Evolutionary conservation across 2,797 vertebrate species (phyloP), one percentile per base, ranked within the genome.

Genomic region (Diceros bicornis): DNA sequence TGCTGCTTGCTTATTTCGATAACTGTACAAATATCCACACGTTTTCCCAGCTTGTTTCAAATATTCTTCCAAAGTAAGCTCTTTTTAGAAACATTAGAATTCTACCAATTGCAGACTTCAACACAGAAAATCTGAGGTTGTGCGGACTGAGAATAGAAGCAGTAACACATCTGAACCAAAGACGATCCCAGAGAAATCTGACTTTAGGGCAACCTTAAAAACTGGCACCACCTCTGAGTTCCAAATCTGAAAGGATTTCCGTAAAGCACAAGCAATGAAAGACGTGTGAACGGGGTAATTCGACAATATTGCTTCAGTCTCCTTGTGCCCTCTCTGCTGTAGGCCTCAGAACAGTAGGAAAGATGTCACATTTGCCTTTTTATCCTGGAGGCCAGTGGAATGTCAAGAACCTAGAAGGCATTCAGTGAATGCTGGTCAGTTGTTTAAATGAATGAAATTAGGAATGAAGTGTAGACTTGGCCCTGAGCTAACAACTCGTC

Each of bases 1-100:
- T 87, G 16, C 17, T 95, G 61, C 61, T 57, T 50, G 32, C 25
- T 83, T 92, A 21, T 95, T 94, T 96, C 83, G 95, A 91, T 86
- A 89, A 89, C 59, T 27, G 3, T 41, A 34, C 12, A 72, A 57
- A 94, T 68, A 75, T 23, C 79, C 72, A 59, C 7, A 32, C 29
- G 3, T 59, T 83, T 89, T 57, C 69, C 55, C 29, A 75, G 44
- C 78, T 82, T 85, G 25, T 95, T 72, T 85, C 52, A 86, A 94
- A 81, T 78, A 83, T 57, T 85, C 47, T 64, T 86, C 66, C 59
- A 79, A 89, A 96, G 47, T 77, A 64, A 77, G 82, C n/a, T 89
- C 37, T 85, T 68, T 89, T 95, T 52, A 89, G 75, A n/a, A 86
- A 78, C 55, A 86, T 59, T 68, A 68, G 47, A 87, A 84, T 32